Evolutionary conservation across 2,113 vertebrate species (phyloP), one percentile per base, ranked within the genome.

Genomic region (Ammospiza caudacuta): DNA sequence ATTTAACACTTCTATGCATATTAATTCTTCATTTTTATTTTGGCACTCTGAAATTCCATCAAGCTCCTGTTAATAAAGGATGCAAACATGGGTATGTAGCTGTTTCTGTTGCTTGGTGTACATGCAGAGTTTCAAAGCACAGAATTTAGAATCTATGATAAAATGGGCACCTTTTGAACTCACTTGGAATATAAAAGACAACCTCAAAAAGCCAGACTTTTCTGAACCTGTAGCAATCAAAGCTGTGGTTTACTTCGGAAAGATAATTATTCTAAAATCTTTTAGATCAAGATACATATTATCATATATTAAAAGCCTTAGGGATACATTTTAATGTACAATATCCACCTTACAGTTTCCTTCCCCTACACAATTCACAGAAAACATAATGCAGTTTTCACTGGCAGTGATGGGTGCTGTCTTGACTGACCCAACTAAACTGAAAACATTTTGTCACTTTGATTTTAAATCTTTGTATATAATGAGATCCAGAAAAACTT

Each of bases 1-100:
- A 92, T 86, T 82, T 90, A 83, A 62, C 89, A 28, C 76, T 81
- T 83, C 75, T 64, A 70, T 64, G 79, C 90, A 96, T 86, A 91
- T 77, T 74, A 92, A 96, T 90, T 92, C 47, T 41, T 64, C 23
- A 57, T 69, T 96, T 91, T 93, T 88, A 80, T 93, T 96, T 93
- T 90, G 61, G 67, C 55, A 67, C 68, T 74, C 74, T 51, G n/a
- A 84, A 92, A 96, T 78, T 59, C 63, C 83, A 92, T 90, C 80
- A 79, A 64, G 49, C 33, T 93, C 63, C 83, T 77, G 12, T 21
- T 89, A 83, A 83, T 58, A 57, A 62, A 77, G 55, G 83, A 77
- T 57, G 57, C 18, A 79, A 86, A 78, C 72, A 35, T 12, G 43
- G 72, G 24, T 15, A 46, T 16, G 54, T 28, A 72, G 61, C 18